phyloP scores from a whole-genome alignment of 2,888 invertebrate genomes.

The Trissonchulus sp. region DNA sequence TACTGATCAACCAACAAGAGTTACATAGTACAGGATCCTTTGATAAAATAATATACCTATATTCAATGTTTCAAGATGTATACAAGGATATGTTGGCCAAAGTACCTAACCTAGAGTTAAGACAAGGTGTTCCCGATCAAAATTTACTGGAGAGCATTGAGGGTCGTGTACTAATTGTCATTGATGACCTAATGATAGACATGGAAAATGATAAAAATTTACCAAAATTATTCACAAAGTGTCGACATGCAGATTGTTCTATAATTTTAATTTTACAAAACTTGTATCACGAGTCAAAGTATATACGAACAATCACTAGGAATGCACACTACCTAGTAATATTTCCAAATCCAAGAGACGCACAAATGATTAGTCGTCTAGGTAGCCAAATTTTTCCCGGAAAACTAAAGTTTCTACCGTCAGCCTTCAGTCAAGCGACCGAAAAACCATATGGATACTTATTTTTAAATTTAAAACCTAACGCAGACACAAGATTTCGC shows the following conservation, averaged over 20 bases:
- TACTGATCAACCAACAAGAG: no score
- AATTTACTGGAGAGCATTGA: no score
- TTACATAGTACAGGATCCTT: no score
- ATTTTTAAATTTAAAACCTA: conserved; percentile 24
- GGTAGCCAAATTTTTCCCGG: conserved; percentile 18
- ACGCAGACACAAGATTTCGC: not conserved
- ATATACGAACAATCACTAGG: conserved; percentile 11
- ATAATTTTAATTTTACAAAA: conserved; percentile 24
- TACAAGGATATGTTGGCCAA: not conserved
- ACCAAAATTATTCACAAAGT: not conserved
- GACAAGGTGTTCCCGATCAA: conserved; percentile 18
- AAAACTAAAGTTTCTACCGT: conserved; percentile 5
- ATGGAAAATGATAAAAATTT: conserved; percentile 18
- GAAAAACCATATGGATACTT: conserved; percentile 24
- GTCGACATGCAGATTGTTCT: conserved; percentile 16
- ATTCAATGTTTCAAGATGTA: conserved; percentile 9
- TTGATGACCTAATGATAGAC: conserved; percentile 28
- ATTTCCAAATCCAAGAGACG: conserved; percentile 21
- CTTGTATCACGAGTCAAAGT: conserved; percentile 7
- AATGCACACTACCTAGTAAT: conserved; percentile 24
- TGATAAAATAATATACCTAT: not conserved
- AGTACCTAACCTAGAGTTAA: conserved; percentile 11
- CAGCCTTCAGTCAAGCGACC: conserved; percentile 24
- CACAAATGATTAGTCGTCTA: not conserved
- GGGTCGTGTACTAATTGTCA: not conserved